These are phyloP conservation scores for Myotis lucifugus DNA, from an alignment of 2,113 vertebrate genomes.

Conservation along the genomic window DNA sequence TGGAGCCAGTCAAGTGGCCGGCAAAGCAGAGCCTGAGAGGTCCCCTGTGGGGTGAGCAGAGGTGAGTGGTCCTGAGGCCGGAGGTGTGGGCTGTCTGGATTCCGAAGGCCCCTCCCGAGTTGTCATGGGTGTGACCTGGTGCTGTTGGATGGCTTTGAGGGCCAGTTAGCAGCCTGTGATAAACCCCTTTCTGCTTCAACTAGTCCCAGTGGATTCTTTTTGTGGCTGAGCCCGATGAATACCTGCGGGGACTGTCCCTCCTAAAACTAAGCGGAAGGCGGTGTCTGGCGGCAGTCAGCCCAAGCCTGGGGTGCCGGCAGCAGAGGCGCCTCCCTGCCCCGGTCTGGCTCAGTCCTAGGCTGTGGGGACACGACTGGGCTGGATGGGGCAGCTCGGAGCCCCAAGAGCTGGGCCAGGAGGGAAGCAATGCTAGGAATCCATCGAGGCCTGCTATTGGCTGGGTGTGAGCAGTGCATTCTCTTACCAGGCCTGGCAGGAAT, in stretches of 20 bases:
- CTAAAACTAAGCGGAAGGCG: background rate
- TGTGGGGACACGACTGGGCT: background rate
- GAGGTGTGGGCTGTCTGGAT: background rate
- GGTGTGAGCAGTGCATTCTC: background rate
- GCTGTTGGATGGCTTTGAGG: background rate
- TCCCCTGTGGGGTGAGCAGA: background rate
- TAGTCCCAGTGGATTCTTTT: background rate
- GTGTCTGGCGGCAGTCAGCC: background rate
- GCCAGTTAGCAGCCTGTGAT: background rate
- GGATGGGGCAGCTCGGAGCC: background rate
- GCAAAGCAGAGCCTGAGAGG: background rate
- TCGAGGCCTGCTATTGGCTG: background rate
- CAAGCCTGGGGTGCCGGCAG: too few species aligned
- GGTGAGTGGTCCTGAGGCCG: background rate
- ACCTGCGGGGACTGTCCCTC: fast-evolving
- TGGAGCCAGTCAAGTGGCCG: background rate
- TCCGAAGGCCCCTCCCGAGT: background rate
- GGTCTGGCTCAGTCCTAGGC: background rate
- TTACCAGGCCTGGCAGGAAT: background rate
- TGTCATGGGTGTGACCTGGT: background rate
- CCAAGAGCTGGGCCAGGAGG: background rate
- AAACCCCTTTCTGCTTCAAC: background rate
- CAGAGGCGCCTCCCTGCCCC: background rate
- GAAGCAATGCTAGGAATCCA: background rate
- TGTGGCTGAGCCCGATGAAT: background rate